These are phyloP conservation scores for Prochilodus magdalenae DNA, from an alignment of 2,113 vertebrate species.

Conservation along the genomic window DNA sequence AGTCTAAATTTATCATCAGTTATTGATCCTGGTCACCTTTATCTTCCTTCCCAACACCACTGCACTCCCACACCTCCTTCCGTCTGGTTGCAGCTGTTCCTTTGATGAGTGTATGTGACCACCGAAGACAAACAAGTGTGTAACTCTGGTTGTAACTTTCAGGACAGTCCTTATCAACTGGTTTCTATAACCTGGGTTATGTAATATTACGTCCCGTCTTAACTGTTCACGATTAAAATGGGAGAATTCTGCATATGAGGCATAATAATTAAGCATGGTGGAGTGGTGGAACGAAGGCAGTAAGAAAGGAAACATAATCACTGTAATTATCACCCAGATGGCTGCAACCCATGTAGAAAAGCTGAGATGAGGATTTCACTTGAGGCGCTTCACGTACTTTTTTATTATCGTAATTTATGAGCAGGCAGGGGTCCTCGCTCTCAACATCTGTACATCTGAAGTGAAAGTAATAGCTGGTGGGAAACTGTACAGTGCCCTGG, in stretches of 20 bases:
- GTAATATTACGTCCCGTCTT: background rate
- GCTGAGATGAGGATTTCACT: constrained; percentile 24
- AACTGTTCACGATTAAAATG: background rate
- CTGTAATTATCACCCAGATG: constrained; percentile 47
- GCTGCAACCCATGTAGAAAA: constrained; percentile 29
- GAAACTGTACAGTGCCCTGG: background rate
- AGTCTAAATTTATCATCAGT: too few species aligned
- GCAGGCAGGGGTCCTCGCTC: background rate
- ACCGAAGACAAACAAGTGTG: too few species aligned
- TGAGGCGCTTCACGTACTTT: constrained; percentile 9
- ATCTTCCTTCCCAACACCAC: too few species aligned
- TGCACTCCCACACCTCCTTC: too few species aligned
- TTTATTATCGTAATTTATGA: constrained; percentile 41
- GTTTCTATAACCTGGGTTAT: background rate
- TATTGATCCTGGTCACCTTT: too few species aligned
- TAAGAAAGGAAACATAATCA: constrained; percentile 30
- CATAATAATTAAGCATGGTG: background rate
- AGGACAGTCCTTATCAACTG: too few species aligned
- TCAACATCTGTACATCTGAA: constrained; percentile 14
- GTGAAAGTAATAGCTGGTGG: background rate
- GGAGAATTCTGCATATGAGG: background rate
- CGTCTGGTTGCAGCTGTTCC: too few species aligned
- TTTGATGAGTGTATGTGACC: too few species aligned
- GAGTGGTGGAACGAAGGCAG: background rate
- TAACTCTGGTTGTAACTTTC: too few species aligned